Evolutionary conservation across 1,140 invertebrate species (phyloP).

Genomic region (Drosophila bocqueti): DNA sequence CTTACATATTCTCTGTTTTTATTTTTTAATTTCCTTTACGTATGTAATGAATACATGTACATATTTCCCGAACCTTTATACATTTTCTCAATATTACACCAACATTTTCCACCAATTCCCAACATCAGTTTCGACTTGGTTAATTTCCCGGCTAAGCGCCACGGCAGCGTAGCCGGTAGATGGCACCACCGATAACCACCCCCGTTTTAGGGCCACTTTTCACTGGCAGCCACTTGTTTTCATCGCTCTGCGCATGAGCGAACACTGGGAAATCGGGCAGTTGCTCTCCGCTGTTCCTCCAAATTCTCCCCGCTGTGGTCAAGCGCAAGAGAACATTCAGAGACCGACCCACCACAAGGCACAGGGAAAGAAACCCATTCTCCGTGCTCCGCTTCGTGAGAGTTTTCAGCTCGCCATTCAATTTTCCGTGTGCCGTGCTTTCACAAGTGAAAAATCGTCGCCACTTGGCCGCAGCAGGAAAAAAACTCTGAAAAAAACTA

Average conservation of each 20-base stretch:
- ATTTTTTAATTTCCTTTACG: background rate
- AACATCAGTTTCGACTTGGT: background rate
- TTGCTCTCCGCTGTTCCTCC: slow-evolving; percentile 1
- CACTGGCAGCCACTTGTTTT: slow-evolving; percentile 62
- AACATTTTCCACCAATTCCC: background rate
- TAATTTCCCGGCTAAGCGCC: background rate
- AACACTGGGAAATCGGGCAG: slow-evolving; percentile 14
- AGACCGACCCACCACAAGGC: slow-evolving; percentile 47
- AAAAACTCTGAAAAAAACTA: slow-evolving; percentile 36
- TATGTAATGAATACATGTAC: background rate
- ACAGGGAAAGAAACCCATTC: slow-evolving; percentile 53
- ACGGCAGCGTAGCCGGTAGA: slow-evolving; percentile 16
- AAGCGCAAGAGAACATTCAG: slow-evolving; percentile 16
- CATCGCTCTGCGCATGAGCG: slow-evolving; percentile 56
- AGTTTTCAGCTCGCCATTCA: slow-evolving; percentile 67
- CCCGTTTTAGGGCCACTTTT: slow-evolving; percentile 5
- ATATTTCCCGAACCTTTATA: background rate
- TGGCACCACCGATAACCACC: slow-evolving; percentile 56
- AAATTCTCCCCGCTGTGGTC: slow-evolving; percentile 31
- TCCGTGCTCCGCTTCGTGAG: slow-evolving; percentile 24
- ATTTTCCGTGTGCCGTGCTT: slow-evolving; percentile 69
- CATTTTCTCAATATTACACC: background rate
- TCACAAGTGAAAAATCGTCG: slow-evolving; percentile 64
- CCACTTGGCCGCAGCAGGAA: slow-evolving; percentile 21
- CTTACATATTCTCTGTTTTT: background rate